Base-by-base conservation (phyloP, 2,113 vertebrate species). In the Chaenocephalus aceratus region DNA sequence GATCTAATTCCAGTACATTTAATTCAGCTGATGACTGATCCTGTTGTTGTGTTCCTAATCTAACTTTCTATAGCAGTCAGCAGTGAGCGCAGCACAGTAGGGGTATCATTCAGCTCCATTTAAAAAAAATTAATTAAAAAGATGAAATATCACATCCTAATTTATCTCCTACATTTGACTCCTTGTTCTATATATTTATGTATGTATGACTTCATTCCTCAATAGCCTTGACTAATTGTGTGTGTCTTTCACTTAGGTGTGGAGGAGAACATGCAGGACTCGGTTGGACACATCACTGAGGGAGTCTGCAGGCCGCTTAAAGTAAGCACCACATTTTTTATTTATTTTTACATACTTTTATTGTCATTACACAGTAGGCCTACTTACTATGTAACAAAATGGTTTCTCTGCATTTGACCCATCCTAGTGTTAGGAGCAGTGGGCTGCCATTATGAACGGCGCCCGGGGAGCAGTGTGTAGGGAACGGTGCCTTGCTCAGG, bases 301-400 rank as follows among this genome's bases (percentile, higher is more conserved):
- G 98, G 98, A 34, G 97, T 99, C 73, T 99, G 98, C 94, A 96
- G 98, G 66, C 98, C 98, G 18, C 93, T 99, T 13, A 99, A 99
- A 95, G 98, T 99, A 87, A 94, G 92, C 0, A 64, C 4, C 11
- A 9, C 3, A 70, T 21, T 21, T 21, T 21, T 21, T 21, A 21
- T 21, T 21, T 21, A 21, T 21, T 21, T 21, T 21, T 21, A 21
- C 1, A 21, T 21, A 21, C 21, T 21, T 21, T 21, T 21, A 21
- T 21, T 21, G 21, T 21, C 21, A 21, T 21, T 21, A 21, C 21
- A 21, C 21, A 21, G 21, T 21, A 21, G 21, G 21, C 21, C 21
- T 21, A 21, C 21, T 21, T 21, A 21, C 21, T 21, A 21, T 21
- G 21, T 21, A 21, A 21, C 21, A 21, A 21, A 21, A 21, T 21